Evolutionary conservation across 1,140 invertebrate species (phyloP).

Genomic region (Drosophila littoralis): DNA sequence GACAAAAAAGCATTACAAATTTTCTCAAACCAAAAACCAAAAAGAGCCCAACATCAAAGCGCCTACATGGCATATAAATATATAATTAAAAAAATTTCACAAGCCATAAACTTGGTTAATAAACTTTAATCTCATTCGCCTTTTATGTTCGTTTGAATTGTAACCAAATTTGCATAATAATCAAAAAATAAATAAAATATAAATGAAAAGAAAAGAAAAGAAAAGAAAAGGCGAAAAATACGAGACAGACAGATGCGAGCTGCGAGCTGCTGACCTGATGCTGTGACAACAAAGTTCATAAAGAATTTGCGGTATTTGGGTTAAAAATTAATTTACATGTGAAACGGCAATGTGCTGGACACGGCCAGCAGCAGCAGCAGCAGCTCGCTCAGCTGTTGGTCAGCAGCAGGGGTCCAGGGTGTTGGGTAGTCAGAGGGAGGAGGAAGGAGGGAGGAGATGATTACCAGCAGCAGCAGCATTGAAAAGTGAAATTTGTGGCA

Average conservation of each 20-base stretch:
- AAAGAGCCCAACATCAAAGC: constrained; percentile 43
- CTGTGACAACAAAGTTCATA: constrained; percentile 37
- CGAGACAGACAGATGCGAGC: constrained; percentile 29
- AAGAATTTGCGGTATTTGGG: constrained; percentile 83
- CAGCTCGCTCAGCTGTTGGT: constrained; percentile 48
- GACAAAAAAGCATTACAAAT: constrained; percentile 41
- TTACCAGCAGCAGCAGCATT: constrained; percentile 56
- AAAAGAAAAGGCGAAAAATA: constrained; percentile 27
- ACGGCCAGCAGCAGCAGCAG: constrained; percentile 1
- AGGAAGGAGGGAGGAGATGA: neutral
- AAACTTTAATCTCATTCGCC: constrained; percentile 64
- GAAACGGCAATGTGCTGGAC: constrained; percentile 48
- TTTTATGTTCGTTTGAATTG: constrained; percentile 72
- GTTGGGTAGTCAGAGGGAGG: neutral
- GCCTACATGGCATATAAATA: constrained; percentile 23
- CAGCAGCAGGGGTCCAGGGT: constrained; percentile 1
- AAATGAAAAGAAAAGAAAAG: constrained; percentile 3
- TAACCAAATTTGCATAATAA: constrained; percentile 79
- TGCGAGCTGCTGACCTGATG: constrained; percentile 33
- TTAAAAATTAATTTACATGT: constrained; percentile 84
- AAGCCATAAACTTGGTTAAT: constrained; percentile 71
- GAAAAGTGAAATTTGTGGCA: constrained; percentile 79
- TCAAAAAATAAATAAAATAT: constrained; percentile 41
- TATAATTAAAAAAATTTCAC: constrained; percentile 64
- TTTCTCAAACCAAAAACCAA: constrained; percentile 13